Percentiles rank a stretch among this genome's conserved stretches.
These are phyloP conservation scores for Leucophenga maculata DNA, from an alignment of 2,888 invertebrate species.

Conservation along the genomic window DNA sequence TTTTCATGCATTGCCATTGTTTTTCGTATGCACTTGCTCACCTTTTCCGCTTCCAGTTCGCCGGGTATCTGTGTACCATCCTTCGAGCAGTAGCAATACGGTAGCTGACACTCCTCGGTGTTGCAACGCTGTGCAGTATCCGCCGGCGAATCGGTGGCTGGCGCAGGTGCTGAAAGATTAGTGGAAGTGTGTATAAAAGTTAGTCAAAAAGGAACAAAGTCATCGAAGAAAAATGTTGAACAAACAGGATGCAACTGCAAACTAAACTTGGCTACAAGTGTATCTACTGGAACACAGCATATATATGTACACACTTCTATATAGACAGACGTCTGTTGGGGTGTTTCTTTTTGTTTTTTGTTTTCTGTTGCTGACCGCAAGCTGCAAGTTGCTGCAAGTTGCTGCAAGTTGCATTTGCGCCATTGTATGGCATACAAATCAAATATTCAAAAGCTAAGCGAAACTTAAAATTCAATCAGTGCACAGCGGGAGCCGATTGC, in stretches of 20 bases:
- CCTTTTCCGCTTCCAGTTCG: conserved; percentile 85
- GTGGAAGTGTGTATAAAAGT: not conserved
- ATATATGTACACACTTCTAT: conserved; percentile 35
- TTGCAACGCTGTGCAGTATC: conserved; percentile 88
- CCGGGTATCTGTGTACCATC: conserved; percentile 92
- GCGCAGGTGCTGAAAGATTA: conserved; percentile 80
- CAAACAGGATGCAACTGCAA: conserved; percentile 31
- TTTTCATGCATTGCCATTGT: too few relatives aligned
- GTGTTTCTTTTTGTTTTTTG: not conserved
- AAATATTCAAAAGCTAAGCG: conserved; percentile 58
- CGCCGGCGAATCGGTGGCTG: conserved; percentile 84
- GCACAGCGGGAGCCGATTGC: too few relatives aligned
- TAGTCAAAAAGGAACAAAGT: conserved; percentile 17
- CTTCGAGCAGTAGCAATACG: conserved; percentile 93
- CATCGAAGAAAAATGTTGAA: conserved; percentile 27
- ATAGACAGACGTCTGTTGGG: not conserved
- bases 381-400: too few relatives aligned
- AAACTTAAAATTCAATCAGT: not conserved
- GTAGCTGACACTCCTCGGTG: conserved; percentile 81
- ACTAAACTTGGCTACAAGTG: not conserved
- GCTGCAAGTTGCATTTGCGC: conserved; percentile 59
- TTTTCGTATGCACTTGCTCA: conserved; percentile 59
- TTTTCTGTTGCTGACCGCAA: conserved; percentile 53
- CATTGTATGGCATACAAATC: conserved; percentile 61
- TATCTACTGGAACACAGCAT: conserved; percentile 27